Conservation (phyloP, 2,113 vertebrate genomes). For the Neolamprologus cancellatus region DNA sequence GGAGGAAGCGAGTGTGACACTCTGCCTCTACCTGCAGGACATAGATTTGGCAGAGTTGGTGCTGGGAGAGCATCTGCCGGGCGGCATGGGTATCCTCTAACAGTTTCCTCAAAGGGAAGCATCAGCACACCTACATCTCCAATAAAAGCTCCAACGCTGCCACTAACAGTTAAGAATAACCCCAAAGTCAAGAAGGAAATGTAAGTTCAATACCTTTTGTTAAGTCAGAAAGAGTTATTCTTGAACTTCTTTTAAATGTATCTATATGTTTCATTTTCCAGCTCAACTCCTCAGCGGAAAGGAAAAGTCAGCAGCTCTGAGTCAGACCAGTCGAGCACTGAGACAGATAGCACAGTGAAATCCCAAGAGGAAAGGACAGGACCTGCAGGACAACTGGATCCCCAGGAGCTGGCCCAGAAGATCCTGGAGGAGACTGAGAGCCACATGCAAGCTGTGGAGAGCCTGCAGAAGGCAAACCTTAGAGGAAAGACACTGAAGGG, state of each 20-base stretch:
- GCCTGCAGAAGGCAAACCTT: slow-evolving; percentile 78
- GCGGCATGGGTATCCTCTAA: slow-evolving; percentile 38
- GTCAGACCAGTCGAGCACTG: slow-evolving; percentile 93
- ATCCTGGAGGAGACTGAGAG: slow-evolving; percentile 92
- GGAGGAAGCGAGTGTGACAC: slow-evolving; percentile 71
- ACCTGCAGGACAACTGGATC: slow-evolving; percentile 74
- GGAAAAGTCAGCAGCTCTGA: slow-evolving; percentile 85
- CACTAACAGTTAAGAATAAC: slow-evolving; percentile 46
- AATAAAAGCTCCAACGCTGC: slow-evolving; percentile 76
- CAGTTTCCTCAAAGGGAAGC: slow-evolving; percentile 77
- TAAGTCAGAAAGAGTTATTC: background rate
- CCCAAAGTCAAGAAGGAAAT: slow-evolving; percentile 23
- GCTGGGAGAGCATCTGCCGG: slow-evolving; percentile 43
- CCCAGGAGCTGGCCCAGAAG: slow-evolving; percentile 89
- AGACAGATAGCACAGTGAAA: slow-evolving; percentile 93
- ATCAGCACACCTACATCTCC: slow-evolving; percentile 86
- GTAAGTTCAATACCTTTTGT: slow-evolving; percentile 18
- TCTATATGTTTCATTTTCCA: slow-evolving; percentile 22
- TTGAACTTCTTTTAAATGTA: background rate
- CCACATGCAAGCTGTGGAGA: slow-evolving; percentile 88
- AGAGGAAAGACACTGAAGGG: slow-evolving; percentile 36
- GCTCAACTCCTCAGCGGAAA: slow-evolving; percentile 82
- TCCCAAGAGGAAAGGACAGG: slow-evolving; percentile 82
- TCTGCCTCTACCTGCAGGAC: slow-evolving; percentile 70
- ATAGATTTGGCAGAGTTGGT: slow-evolving; percentile 44